Conservation (phyloP, 1,140 invertebrate species). For the Elysia chlorotica region DNA sequence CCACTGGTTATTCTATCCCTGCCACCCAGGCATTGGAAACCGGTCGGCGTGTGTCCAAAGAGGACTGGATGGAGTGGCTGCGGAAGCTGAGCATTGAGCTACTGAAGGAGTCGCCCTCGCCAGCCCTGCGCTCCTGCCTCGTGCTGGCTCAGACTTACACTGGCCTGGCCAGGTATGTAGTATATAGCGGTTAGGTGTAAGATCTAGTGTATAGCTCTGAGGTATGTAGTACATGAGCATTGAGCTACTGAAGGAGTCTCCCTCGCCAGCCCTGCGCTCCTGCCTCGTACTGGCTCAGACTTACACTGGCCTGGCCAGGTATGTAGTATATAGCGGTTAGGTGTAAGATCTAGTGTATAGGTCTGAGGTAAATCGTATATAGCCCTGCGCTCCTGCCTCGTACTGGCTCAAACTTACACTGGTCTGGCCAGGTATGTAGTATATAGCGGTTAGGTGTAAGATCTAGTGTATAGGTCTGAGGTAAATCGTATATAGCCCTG, state of each 20-base stretch:
- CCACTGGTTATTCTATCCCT: too few species aligned
- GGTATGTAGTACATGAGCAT: conserved; percentile 88
- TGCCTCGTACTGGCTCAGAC: too few species aligned
- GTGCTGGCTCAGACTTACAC: conserved; percentile 92
- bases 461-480: too few species aligned
- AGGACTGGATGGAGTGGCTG: conserved; percentile 99
- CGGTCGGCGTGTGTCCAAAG: conserved; percentile 87
- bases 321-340: too few species aligned
- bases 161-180: conserved; percentile 79
- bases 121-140: conserved; percentile 86
- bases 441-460: too few species aligned
- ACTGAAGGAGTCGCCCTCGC: conserved; percentile 93
- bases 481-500: too few species aligned
- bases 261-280: conserved; percentile 90
- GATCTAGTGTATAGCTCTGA: too few species aligned
- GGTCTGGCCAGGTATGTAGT: conserved; percentile 81
- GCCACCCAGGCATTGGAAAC: conserved; percentile 84
- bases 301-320: too few species aligned
- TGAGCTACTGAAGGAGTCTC: conserved; percentile 92
- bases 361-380: too few species aligned
- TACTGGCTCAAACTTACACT: conserved; percentile 91
- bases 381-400: conserved; percentile 86
- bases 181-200: too few species aligned
- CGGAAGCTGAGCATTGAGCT: conserved; percentile 88
- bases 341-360: too few species aligned